phyloP scores from a whole-genome alignment of 2,797 vertebrate species.

The Semaprochilodus insignis region DNA sequence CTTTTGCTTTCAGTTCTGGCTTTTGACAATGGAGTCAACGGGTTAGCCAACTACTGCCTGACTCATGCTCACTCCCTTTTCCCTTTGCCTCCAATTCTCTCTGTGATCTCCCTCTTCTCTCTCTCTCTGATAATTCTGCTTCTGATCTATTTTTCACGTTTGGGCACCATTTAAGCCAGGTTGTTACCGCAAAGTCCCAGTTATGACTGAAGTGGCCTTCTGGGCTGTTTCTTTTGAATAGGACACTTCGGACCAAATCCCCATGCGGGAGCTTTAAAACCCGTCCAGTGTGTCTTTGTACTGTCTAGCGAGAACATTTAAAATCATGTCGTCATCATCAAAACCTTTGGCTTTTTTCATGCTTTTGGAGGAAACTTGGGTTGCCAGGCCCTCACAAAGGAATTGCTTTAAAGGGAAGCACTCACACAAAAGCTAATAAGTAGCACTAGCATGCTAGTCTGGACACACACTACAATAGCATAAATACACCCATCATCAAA shows the following conservation, averaged over 20 bases:
- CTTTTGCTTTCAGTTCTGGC: neutral
- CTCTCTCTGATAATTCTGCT: neutral
- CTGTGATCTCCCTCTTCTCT: neutral
- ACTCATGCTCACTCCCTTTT: neutral
- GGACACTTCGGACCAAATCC: neutral
- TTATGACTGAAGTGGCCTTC: neutral
- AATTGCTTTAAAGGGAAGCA: neutral
- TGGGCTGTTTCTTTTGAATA: neutral
- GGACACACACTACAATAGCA: neutral
- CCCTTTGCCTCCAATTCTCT: neutral
- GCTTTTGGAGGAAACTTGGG: neutral
- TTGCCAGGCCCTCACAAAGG: neutral
- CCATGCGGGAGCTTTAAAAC: neutral
- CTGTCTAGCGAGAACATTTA: neutral
- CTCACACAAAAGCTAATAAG: neutral
- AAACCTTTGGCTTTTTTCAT: neutral
- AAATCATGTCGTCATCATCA: neutral
- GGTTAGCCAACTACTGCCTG: neutral
- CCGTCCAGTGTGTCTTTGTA: neutral
- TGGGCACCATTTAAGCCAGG: neutral
- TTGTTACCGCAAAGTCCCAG: neutral
- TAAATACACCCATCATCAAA: no score
- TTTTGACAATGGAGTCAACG: neutral
- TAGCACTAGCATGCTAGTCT: neutral
- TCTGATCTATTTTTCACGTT: slow-evolving; percentile 14